A percentile compares a stretch with the other conserved stretches of the same genome.
These are phyloP conservation scores for Stomatorhinus ivindoensis DNA, from an alignment of 2,113 vertebrate species.

Conservation along the genomic window DNA sequence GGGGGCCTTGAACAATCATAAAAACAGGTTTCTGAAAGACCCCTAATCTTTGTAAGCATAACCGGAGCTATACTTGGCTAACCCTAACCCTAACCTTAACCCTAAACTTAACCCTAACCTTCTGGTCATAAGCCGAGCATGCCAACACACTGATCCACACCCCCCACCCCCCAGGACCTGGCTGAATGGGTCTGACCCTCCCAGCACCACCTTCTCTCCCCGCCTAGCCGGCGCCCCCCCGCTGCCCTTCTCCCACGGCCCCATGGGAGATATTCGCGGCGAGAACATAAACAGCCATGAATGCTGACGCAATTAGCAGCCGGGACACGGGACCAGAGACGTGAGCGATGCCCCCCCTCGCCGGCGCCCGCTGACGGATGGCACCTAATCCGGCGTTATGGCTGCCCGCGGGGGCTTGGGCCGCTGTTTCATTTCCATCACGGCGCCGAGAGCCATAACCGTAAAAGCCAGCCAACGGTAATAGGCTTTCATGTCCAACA, in stretches of 20 bases:
- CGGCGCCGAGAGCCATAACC: conserved; percentile 15
- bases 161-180: not conserved
- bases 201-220: not conserved
- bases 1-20: not conserved
- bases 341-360: not conserved
- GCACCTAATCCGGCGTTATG: not conserved
- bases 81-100: too few relatives aligned
- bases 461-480: conserved; percentile 6
- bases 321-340: not conserved
- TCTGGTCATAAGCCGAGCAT: not conserved
- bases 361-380: not conserved
- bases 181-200: not conserved
- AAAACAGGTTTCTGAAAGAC: not conserved
- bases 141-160: not conserved
- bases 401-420: not conserved
- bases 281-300: conserved; percentile 2
- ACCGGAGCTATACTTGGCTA: not conserved
- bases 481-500: conserved; percentile 20
- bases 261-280: not conserved
- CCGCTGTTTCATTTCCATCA: not conserved
- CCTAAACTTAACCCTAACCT: too few relatives aligned
- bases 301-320: conserved; percentile 4
- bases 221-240: not conserved
- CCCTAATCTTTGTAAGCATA: not conserved
- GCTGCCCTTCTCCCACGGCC: not conserved